Conservation (phyloP, 37 sponge, comb jelly and placozoan genomes). For the Beroe ovata region DNA sequence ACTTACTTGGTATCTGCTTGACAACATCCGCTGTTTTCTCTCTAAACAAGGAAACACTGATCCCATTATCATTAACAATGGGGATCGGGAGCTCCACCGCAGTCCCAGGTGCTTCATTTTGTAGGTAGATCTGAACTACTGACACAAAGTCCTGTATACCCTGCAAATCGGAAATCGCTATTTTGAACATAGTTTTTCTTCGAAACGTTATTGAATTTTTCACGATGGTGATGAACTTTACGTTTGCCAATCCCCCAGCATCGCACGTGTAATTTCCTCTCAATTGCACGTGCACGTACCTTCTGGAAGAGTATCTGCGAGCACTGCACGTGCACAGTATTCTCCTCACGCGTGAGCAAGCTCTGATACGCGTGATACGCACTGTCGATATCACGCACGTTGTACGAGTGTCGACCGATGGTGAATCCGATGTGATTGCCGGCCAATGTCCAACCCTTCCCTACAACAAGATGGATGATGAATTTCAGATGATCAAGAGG, state of each 20-base stretch:
- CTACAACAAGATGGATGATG: too few relatives aligned
- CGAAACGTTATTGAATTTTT: too few relatives aligned
- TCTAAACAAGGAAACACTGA: slow-evolving; percentile 30
- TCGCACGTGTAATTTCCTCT: not conserved
- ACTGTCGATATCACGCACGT: slow-evolving; percentile 33
- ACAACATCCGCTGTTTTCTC: not conserved
- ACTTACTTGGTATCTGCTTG: slow-evolving; percentile 10
- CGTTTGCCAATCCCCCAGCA: too few relatives aligned
- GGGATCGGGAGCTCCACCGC: slow-evolving; percentile 49
- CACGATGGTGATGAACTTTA: too few relatives aligned
- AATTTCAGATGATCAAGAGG: too few relatives aligned
- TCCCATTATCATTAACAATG: slow-evolving; percentile 10
- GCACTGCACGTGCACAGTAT: slow-evolving; percentile 20
- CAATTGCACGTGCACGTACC: not conserved
- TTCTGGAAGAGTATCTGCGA: slow-evolving; percentile 65
- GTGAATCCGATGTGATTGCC: slow-evolving; percentile 60
- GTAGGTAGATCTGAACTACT: slow-evolving; percentile 67
- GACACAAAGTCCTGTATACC: slow-evolving; percentile 64
- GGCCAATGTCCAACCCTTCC: slow-evolving; percentile 49
- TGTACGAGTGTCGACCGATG: slow-evolving; percentile 46
- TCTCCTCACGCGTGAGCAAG: slow-evolving; percentile 9
- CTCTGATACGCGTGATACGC: slow-evolving; percentile 53
- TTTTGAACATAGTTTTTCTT: too few relatives aligned
- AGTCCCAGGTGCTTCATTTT: not conserved
- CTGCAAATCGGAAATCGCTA: too few relatives aligned